phyloP scores from a whole-genome alignment of 2,113 vertebrate species.

The Cygnus atratus region DNA sequence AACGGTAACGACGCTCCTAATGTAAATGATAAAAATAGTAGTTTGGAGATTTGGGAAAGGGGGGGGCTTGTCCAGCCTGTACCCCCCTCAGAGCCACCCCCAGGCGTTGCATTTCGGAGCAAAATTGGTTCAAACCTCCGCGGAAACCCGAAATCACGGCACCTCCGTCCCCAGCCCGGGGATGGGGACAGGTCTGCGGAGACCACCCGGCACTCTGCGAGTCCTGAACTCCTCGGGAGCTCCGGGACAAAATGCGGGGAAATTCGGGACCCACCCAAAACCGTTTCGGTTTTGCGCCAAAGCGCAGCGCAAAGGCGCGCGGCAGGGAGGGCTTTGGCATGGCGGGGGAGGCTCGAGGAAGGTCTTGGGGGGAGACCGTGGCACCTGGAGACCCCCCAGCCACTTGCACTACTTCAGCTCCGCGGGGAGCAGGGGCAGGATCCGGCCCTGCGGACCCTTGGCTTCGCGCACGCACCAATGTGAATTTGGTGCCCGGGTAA shows the following conservation, averaged over 20 bases:
- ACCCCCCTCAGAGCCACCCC: neutral
- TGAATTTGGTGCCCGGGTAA: neutral
- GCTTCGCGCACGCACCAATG: neutral
- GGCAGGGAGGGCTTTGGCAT: fast-evolving
- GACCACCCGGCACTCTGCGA: fast-evolving
- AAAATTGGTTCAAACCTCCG: neutral
- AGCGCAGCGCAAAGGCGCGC: fast-evolving
- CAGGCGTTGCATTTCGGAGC: neutral
- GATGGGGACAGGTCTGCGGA: neutral
- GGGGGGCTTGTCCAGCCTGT: fast-evolving
- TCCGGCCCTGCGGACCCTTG: neutral
- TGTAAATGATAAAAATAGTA: neutral
- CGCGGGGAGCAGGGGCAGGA: neutral
- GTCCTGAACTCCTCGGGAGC: neutral
- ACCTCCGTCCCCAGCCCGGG: neutral
- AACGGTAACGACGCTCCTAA: fast-evolving
- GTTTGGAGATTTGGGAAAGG: neutral
- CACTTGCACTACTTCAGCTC: no score
- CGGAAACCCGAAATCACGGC: neutral
- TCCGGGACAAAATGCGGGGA: no score
- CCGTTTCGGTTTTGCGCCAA: fast-evolving
- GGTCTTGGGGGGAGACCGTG: fast-evolving
- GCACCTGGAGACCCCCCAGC: fast-evolving
- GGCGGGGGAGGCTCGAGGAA: no score
- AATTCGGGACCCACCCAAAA: fast-evolving